Base-by-base conservation (phyloP, 2,113 vertebrate species). In the Aldabrachelys gigantea region DNA sequence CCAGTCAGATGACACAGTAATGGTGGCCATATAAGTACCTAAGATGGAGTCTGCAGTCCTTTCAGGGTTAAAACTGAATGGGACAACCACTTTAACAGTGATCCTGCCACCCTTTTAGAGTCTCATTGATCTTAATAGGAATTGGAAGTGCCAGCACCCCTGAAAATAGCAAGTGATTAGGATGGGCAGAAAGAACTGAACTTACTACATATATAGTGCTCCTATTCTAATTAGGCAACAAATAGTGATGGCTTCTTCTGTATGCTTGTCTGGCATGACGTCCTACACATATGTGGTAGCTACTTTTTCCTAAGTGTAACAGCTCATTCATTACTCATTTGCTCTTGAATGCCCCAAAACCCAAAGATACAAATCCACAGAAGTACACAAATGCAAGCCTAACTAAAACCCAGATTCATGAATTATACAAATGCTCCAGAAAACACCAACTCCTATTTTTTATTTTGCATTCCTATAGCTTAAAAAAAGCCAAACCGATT, bases 401-500 rank as follows among this genome's bases (percentile, higher is more conserved):
- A 82, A 76, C 50, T 91, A 94, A 95, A 6, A 4, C 41, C n/a
- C 49, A 95, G 54, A 78, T 94, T 94, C 72, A 93, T 95, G 93
- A 94, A 38, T 41, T 85, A 69, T 91, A 85, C 92, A 93, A 97
- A 93, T 96, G 56, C 50, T 95, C 87, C 84, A 93, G 93, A 96
- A 96, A 95, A 82, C 75, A 96, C 41, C 31, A 44, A 94, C 79
- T 97, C 97, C 84, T 95, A 10, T 91, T 97, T 98, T 84, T 84
- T 96, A 82, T 94, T 96, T 97, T 96, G 65, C 83, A 92, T 96
- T 98, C 89, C 80, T 95, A 54, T 88, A 96, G 80, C 69, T 96
- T 91, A 69, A 94, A 93, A 93, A 80, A 47, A 79, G 25, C 17
- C 80, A 88, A 93, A 89, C 49, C 41, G 69, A 41, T 95, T 96